These are phyloP conservation scores for Drosophila barbarae DNA, from an alignment of 2,888 invertebrate species.

Conservation along the genomic window DNA sequence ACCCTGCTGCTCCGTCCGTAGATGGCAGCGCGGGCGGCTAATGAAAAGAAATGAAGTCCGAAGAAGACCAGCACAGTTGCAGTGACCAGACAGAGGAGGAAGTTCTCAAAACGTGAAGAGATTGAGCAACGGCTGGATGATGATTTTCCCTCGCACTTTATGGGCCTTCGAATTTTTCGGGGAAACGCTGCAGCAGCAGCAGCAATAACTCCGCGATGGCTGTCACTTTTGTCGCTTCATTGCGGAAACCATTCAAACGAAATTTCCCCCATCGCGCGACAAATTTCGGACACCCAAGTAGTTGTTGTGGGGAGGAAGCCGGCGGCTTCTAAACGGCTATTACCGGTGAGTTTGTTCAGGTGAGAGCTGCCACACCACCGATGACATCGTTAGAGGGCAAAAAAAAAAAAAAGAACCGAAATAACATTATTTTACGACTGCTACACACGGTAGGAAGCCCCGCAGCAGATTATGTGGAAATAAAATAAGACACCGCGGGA, in stretches of 20 bases:
- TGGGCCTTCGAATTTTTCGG: conserved; percentile 36
- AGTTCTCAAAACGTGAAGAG: conserved; percentile 34
- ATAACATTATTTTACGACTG: conserved; percentile 63
- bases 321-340: conserved; percentile 61
- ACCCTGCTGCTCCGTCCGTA: conserved; percentile 48
- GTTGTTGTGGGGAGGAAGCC: conserved; percentile 31
- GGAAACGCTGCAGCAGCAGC: conserved; percentile 22
- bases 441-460: conserved; percentile 53
- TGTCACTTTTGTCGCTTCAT: conserved; percentile 38
- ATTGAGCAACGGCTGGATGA: conserved; percentile 49
- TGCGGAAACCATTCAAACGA: conserved; percentile 47
- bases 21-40: conserved; percentile 57
- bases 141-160: conserved; percentile 39
- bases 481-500: conserved; percentile 47
- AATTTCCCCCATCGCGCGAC: conserved; percentile 60
- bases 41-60: conserved; percentile 67
- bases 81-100: conserved; percentile 29
- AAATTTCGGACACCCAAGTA: conserved; percentile 69
- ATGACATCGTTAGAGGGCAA: conserved; percentile 60
- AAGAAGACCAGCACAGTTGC: conserved; percentile 63
- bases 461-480: conserved; percentile 66
- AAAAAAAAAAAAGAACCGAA: conserved; percentile 31
- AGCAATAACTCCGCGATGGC: conserved; percentile 25
- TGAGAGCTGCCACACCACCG: conserved; percentile 27
- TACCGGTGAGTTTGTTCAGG: conserved; percentile 38